phyloP scores from a whole-genome alignment of 2,797 vertebrate species.

The Gadopsis marmoratus region DNA sequence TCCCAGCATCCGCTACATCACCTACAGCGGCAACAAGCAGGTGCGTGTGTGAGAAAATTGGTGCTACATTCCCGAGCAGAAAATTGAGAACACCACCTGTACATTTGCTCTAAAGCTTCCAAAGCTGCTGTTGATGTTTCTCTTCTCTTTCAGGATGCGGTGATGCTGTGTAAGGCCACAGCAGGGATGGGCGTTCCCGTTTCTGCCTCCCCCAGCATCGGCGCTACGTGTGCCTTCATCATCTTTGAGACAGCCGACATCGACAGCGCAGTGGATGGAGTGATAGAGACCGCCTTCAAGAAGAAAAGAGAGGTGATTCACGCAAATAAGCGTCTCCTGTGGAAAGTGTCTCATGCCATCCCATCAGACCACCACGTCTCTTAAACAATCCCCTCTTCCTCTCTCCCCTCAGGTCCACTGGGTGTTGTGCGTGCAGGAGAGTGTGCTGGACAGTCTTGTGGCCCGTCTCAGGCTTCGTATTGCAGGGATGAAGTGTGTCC shows the following conservation, averaged over 20 bases:
- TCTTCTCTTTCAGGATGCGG: slow-evolving; percentile 81
- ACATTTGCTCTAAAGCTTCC: background rate
- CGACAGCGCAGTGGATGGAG: slow-evolving; percentile 89
- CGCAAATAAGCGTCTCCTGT: fast-evolving
- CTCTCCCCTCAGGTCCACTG: slow-evolving; percentile 75
- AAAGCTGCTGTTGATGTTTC: background rate
- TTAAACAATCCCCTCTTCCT: background rate
- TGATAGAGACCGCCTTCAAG: slow-evolving; percentile 82
- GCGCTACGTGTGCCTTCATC: slow-evolving; percentile 84
- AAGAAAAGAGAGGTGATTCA: slow-evolving; percentile 77
- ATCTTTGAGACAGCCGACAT: slow-evolving; percentile 90
- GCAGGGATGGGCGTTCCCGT: slow-evolving; percentile 81
- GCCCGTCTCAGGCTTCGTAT: slow-evolving; percentile 82
- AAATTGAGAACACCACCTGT: fast-evolving
- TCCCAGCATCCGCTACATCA: slow-evolving; percentile 80
- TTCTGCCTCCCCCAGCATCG: slow-evolving; percentile 81
- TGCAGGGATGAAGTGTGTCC: slow-evolving; percentile 77
- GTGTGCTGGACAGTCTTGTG: slow-evolving; percentile 78
- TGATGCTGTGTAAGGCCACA: slow-evolving; percentile 77
- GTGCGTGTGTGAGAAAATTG: slow-evolving; percentile 61
- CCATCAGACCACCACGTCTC: background rate
- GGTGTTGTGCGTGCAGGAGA: slow-evolving; percentile 90
- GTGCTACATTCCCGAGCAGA: background rate
- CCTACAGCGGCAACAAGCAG: slow-evolving; percentile 87
- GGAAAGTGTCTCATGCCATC: background rate